Evolutionary conservation across 2,113 vertebrate species (phyloP).

Genomic region (Salvelinus fontinalis): DNA sequence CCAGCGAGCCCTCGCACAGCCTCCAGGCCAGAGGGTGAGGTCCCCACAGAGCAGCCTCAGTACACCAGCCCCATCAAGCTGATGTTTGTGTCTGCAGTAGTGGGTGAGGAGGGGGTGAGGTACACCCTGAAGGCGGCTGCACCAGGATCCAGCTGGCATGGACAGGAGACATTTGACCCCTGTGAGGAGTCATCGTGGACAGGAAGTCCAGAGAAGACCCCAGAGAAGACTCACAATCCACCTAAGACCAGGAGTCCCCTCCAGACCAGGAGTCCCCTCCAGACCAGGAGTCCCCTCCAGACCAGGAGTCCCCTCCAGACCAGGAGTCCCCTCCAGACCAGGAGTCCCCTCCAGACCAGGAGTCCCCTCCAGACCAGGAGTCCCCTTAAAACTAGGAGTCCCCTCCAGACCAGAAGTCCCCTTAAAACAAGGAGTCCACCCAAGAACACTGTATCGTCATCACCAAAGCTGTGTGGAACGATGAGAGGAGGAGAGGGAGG

Average conservation of each 20-base stretch:
- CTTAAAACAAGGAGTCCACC: conserved; percentile 11
- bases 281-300: too few relatives aligned
- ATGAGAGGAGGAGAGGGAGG: conserved; percentile 49
- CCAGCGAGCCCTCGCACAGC: conserved; percentile 4
- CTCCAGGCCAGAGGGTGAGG: conserved; percentile 18
- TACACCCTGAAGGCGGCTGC: conserved; percentile 87
- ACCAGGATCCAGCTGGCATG: conserved; percentile 60
- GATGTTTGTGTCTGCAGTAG: conserved; percentile 92
- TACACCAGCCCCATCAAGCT: conserved; percentile 94
- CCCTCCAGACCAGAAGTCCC: too few relatives aligned
- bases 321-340: too few relatives aligned
- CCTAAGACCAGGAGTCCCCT: too few relatives aligned
- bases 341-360: too few relatives aligned
- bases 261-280: too few relatives aligned
- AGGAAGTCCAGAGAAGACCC: conserved; percentile 41
- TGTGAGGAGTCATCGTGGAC: conserved; percentile 72
- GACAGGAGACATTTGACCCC: conserved; percentile 69
- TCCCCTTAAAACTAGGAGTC: too few relatives aligned
- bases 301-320: too few relatives aligned
- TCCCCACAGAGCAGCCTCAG: conserved; percentile 35
- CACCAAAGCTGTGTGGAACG: conserved; percentile 51
- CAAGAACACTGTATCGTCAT: conserved; percentile 36
- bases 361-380: too few relatives aligned
- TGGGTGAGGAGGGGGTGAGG: conserved; percentile 82
- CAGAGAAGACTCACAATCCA: conserved; percentile 17